phyloP scores from a whole-genome alignment of 2,888 invertebrate species.

The Tridacna gigas region DNA sequence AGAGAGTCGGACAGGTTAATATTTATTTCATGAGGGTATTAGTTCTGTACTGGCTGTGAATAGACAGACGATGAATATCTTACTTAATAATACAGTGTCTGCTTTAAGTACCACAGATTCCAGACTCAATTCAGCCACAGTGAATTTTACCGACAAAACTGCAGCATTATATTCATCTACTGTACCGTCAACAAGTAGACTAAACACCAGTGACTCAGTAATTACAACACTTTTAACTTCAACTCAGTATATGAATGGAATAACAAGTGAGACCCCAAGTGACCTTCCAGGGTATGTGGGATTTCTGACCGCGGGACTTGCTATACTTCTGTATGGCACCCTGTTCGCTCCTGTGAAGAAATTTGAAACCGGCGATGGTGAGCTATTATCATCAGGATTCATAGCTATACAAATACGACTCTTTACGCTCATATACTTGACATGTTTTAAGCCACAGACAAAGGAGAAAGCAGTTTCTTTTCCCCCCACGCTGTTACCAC shows the following conservation, averaged over 20 bases:
- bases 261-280: neutral
- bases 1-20: too few relatives aligned
- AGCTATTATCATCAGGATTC: slow-evolving; percentile 21
- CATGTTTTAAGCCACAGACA: too few relatives aligned
- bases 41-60: too few relatives aligned
- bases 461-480: too few relatives aligned
- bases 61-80: too few relatives aligned
- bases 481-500: too few relatives aligned
- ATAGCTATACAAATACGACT: too few relatives aligned
- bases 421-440: too few relatives aligned
- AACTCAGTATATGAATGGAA: neutral
- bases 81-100: too few relatives aligned
- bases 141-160: neutral
- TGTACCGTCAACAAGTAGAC: neutral
- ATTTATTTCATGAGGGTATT: too few relatives aligned
- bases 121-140: neutral
- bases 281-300: slow-evolving; percentile 70
- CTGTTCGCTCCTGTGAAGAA: slow-evolving; percentile 86
- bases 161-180: neutral
- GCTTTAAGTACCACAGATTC: neutral
- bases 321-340: slow-evolving; percentile 85
- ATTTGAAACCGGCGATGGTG: slow-evolving; percentile 85
- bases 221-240: neutral
- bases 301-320: slow-evolving; percentile 83
- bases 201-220: neutral